phyloP scores from a whole-genome alignment of 2,113 vertebrate genomes.

The Tychaedon coryphoeus region DNA sequence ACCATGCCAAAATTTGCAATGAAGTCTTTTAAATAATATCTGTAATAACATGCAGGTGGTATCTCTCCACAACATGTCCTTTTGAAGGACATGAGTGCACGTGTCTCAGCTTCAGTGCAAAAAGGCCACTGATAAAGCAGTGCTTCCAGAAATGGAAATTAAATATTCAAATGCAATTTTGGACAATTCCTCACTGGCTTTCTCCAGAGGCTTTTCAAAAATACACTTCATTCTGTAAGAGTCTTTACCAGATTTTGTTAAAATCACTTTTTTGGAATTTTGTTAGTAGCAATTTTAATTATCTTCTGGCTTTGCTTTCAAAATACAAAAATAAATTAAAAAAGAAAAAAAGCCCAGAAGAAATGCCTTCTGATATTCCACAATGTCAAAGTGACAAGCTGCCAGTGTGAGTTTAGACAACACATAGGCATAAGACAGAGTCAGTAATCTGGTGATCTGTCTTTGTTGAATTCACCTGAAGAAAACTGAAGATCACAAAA shows the following conservation, averaged over 20 bases:
- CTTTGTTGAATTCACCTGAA: background rate
- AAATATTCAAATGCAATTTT: background rate
- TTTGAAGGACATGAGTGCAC: background rate
- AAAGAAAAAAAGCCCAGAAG: background rate
- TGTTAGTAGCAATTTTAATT: background rate
- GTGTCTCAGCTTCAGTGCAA: background rate
- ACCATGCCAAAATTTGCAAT: background rate
- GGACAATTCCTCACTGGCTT: background rate
- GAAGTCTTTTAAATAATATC: background rate
- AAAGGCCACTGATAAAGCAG: background rate
- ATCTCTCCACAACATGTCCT: background rate
- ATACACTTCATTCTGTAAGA: background rate
- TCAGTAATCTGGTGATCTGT: background rate
- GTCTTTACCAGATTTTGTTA: background rate
- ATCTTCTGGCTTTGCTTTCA: background rate
- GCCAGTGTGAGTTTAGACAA: background rate
- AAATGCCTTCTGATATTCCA: background rate
- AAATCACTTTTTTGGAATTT: background rate
- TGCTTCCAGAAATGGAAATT: background rate
- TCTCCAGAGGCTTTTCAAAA: background rate
- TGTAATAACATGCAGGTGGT: background rate
- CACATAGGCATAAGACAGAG: background rate
- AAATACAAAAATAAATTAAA: no score
- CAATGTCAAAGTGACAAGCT: background rate
- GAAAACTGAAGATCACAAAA: background rate